A percentile compares a stretch with the other conserved stretches of the same genome.
Evolutionary conservation across 2,888 invertebrate genomes (phyloP).

Genomic region (Sinhomidia bicolor): DNA sequence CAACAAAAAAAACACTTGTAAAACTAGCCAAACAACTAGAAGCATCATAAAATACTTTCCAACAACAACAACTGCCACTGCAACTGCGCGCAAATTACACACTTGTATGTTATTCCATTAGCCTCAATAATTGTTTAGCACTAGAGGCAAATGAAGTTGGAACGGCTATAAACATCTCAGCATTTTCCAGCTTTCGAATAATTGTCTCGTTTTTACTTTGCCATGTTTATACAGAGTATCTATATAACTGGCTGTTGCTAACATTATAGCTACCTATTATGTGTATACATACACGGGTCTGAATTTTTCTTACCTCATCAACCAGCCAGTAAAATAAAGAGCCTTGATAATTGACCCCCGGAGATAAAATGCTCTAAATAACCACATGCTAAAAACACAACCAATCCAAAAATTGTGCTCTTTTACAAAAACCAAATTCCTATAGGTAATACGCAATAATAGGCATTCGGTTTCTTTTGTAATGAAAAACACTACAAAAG

Average conservation of each 20-base stretch:
- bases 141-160: too few relatives aligned
- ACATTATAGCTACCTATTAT: too few relatives aligned
- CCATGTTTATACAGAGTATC: not conserved
- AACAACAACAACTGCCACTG: not conserved
- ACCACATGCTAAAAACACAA: not conserved
- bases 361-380: slow-evolving; percentile 10
- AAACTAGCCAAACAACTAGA: too few relatives aligned
- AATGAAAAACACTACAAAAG: not conserved
- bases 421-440: not conserved
- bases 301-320: not conserved
- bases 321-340: not conserved
- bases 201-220: not conserved
- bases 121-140: too few relatives aligned
- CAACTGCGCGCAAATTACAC: too few relatives aligned
- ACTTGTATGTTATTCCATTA: not conserved
- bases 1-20: too few relatives aligned
- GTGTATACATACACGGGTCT: too few relatives aligned
- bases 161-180: too few relatives aligned
- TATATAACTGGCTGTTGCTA: too few relatives aligned
- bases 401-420: not conserved
- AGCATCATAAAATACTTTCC: too few relatives aligned
- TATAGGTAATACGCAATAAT: too few relatives aligned
- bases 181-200: too few relatives aligned
- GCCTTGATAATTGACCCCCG: slow-evolving; percentile 24
- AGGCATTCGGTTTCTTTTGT: not conserved